Base-by-base conservation (phyloP, 2,797 vertebrate species). In the Rallus crepitans region DNA sequence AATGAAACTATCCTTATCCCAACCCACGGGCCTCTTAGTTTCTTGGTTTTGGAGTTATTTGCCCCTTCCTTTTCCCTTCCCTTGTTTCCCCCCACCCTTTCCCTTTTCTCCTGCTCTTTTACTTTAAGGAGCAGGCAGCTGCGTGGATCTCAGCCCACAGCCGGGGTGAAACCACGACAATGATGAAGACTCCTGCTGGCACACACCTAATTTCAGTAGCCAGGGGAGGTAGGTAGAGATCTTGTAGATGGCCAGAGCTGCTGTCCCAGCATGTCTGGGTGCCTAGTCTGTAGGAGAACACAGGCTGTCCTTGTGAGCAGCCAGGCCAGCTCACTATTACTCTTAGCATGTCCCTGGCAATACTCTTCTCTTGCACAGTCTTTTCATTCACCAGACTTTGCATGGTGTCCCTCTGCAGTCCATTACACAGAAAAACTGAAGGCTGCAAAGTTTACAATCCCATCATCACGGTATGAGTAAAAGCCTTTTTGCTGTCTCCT, bases 171-270 rank as follows among this genome's bases (percentile, higher is more conserved):
- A n/a, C n/a, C n/a, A n/a, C n/a, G n/a, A n/a, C n/a, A n/a, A 37
- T 27, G 47, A 42, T 6, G 23, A 47, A 42, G 9, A 3, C 6
- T 61, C 45, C 40, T 71, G 53, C 24, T 79, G n/a, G 53, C 55
- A 27, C 3, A 1, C 4, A 31, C 40, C 1, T 28, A 0, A 20
- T 40, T 20, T 27, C 56, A 47, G 52, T 20, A 28, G 19, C 3
- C 27, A 39, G 80, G 14, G 40, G 18, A 63, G 12, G 28, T 5
- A 59, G 42, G 50, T 30, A 40, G 47, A 57, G 59, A 2, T 31
- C 27, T 16, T 27, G 45, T 71, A 28, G 59, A 19, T 25, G 63
- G 53, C 42, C 76, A 52, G 81, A 61, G 6, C 30, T 33, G 6
- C 30, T 5, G n/a, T 27, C 66, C 45, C 78, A 47, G 85, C 45